These are phyloP conservation scores for Lycopodina hypogea DNA, from an alignment of 37 sponge, comb jelly and placozoan species.

Conservation along the genomic window DNA sequence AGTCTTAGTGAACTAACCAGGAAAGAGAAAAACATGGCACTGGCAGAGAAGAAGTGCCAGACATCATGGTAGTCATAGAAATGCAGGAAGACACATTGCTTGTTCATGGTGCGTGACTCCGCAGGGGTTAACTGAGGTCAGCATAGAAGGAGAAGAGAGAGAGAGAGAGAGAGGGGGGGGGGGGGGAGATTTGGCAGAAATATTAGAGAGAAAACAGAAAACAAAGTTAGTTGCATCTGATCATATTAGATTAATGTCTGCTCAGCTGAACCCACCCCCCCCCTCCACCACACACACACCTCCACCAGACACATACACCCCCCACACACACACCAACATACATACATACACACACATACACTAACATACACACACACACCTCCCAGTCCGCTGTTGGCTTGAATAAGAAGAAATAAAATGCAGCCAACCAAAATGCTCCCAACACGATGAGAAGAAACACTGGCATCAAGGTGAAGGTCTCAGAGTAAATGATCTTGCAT, in stretches of 20 bases:
- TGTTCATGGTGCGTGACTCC: conserved; percentile 64
- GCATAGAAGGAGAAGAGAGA: background rate
- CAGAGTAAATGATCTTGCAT: conserved; percentile 20
- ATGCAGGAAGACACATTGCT: conserved; percentile 60
- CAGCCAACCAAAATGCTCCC: conserved; percentile 26
- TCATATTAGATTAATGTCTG: too few species aligned
- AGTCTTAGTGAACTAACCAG: conserved; percentile 66
- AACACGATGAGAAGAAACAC: conserved; percentile 4
- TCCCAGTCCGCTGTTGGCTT: conserved; percentile 64
- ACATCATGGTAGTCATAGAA: conserved; percentile 96
- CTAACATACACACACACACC: too few species aligned
- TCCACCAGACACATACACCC: too few species aligned
- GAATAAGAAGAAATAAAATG: conserved; percentile 64
- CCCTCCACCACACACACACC: too few species aligned
- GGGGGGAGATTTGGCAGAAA: too few species aligned
- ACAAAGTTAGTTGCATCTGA: too few species aligned
- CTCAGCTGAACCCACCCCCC: too few species aligned
- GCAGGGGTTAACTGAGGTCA: conserved; percentile 67
- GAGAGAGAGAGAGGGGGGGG: too few species aligned
- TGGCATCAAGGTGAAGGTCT: conserved; percentile 31
- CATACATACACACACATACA: too few species aligned
- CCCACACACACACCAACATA: too few species aligned
- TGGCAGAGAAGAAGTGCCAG: conserved; percentile 96
- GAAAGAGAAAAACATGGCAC: conserved; percentile 92
- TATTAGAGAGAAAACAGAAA: too few species aligned